Conservation (phyloP, 1,140 invertebrate species). For the Penaeus chinensis region DNA sequence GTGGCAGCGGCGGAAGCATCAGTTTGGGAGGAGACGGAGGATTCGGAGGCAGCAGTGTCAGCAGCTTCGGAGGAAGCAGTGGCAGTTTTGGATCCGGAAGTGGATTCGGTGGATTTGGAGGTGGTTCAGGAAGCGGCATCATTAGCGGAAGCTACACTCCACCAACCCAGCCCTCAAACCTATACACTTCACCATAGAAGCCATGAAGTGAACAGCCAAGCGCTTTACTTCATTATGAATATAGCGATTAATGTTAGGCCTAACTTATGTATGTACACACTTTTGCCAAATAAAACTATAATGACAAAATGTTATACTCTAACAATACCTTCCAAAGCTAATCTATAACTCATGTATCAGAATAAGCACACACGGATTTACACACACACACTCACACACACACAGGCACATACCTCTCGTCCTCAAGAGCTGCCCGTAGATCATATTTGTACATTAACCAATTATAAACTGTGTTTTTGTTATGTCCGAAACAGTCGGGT, state of each 20-base stretch:
- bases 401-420: constrained; percentile 3
- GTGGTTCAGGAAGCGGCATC: background rate
- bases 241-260: too few species aligned
- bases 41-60: too few species aligned
- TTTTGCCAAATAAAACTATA: too few species aligned
- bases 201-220: too few species aligned
- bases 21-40: background rate
- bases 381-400: constrained; percentile 20
- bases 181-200: too few species aligned
- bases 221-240: too few species aligned
- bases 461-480: too few species aligned
- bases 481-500: too few species aligned
- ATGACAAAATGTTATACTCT: background rate
- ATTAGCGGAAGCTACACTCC: background rate
- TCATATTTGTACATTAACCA: too few species aligned
- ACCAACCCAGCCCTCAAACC: too few species aligned
- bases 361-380: background rate
- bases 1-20: background rate
- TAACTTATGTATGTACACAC: too few species aligned
- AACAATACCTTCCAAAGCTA: background rate
- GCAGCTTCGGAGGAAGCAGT: background rate
- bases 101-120: background rate
- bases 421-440: too few species aligned
- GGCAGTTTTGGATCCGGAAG: background rate
- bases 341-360: background rate